A percentile compares a stretch with the other conserved stretches of the same genome.
Conservation (phyloP, 2,797 vertebrate species). For the Toxotes lorentzi region DNA sequence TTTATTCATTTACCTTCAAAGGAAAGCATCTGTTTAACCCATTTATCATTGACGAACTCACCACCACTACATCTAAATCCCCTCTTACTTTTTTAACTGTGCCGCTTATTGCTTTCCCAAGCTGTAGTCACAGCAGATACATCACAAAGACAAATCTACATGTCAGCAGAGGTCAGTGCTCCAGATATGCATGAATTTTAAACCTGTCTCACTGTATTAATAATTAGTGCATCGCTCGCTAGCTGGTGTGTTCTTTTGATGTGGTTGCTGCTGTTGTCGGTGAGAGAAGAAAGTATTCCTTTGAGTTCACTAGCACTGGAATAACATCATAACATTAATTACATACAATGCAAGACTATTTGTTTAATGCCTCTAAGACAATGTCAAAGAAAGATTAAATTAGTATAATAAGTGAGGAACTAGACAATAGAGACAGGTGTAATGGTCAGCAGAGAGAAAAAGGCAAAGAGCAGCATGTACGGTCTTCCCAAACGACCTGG, state of each 20-base stretch:
- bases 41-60: slow-evolving; percentile 69
- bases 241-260: slow-evolving; percentile 45
- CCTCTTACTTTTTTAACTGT: slow-evolving; percentile 77
- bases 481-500: not conserved
- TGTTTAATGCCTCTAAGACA: slow-evolving; percentile 18
- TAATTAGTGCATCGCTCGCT: slow-evolving; percentile 59
- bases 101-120: slow-evolving; percentile 74
- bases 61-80: slow-evolving; percentile 70
- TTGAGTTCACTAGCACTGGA: slow-evolving; percentile 27
- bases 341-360: not conserved
- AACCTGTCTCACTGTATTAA: slow-evolving; percentile 62
- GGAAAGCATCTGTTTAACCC: slow-evolving; percentile 73
- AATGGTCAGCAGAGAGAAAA: not conserved
- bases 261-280: slow-evolving; percentile 34
- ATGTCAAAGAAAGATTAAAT: slow-evolving; percentile 5
- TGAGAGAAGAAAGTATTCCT: slow-evolving; percentile 42
- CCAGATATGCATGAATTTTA: slow-evolving; percentile 71
- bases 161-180: slow-evolving; percentile 72
- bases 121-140: slow-evolving; percentile 64
- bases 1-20: slow-evolving; percentile 75
- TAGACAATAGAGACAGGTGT: not conserved
- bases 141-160: slow-evolving; percentile 76
- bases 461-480: not conserved
- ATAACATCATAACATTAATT: slow-evolving; percentile 20
- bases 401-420: slow-evolving; percentile 1